phyloP scores from a whole-genome alignment of 2,888 invertebrate genomes.

The Phortica magna region DNA sequence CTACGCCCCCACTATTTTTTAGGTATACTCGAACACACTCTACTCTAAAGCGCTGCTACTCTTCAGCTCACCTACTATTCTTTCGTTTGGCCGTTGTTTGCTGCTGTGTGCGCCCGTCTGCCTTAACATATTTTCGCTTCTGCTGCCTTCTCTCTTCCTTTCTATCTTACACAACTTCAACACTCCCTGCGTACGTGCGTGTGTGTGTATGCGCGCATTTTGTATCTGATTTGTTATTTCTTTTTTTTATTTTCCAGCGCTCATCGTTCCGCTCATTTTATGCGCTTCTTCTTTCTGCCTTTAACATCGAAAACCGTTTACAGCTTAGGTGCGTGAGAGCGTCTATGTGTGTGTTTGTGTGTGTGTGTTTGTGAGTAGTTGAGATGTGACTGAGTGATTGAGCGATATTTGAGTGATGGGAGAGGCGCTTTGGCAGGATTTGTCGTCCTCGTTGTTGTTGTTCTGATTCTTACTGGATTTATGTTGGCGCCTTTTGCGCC shows the following conservation, averaged over 20 bases:
- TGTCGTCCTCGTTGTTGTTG: constrained; percentile 17
- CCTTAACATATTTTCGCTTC: neutral
- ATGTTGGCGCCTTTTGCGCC: too few relatives aligned
- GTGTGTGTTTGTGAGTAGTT: constrained; percentile 10
- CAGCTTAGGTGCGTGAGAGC: neutral
- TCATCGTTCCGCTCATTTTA: neutral
- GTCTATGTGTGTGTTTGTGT: constrained; percentile 24
- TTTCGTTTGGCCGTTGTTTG: neutral
- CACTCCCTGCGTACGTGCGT: neutral
- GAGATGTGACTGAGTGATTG: too few relatives aligned
- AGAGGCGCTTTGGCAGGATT: too few relatives aligned
- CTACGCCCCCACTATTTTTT: neutral
- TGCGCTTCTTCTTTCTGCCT: neutral
- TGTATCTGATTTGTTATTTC: constrained; percentile 6
- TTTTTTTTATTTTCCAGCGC: neutral
- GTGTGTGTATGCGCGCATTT: constrained; percentile 10
- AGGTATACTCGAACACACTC: constrained; percentile 16
- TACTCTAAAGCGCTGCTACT: neutral
- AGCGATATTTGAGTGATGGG: too few relatives aligned
- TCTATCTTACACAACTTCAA: constrained; percentile 2
- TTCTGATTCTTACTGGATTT: constrained; percentile 43
- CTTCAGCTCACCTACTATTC: neutral
- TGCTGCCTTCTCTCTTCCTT: neutral
- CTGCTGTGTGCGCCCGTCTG: neutral
- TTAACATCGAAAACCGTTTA: constrained; percentile 36